Percentiles rank a stretch among this genome's conserved stretches.
Evolutionary conservation across 2,888 invertebrate species (phyloP).

Genomic region (Eudasyphora cyanicolor): DNA sequence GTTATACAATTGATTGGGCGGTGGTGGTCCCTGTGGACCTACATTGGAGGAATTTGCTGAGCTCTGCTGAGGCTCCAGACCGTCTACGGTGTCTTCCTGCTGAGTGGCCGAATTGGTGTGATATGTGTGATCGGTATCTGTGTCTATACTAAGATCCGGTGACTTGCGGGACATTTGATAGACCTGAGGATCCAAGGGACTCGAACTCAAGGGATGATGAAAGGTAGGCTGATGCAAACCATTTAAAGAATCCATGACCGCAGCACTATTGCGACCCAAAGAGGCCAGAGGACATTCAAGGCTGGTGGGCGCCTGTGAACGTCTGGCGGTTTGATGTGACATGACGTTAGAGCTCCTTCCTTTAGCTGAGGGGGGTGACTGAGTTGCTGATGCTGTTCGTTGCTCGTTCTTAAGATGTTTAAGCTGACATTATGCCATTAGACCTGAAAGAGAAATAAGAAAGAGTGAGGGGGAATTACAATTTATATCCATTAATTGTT

Average conservation of each 20-base stretch:
- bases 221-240: slow-evolving; percentile 75
- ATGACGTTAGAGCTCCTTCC: slow-evolving; percentile 66
- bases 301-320: slow-evolving; percentile 74
- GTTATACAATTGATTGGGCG: slow-evolving; percentile 73
- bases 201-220: slow-evolving; percentile 80
- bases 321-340: slow-evolving; percentile 79
- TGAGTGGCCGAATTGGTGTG: slow-evolving; percentile 74
- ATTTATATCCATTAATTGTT: slow-evolving; percentile 50
- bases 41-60: slow-evolving; percentile 64
- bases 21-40: slow-evolving; percentile 73
- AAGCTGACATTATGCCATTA: slow-evolving; percentile 27
- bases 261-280: slow-evolving; percentile 80
- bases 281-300: slow-evolving; percentile 84
- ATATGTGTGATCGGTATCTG: slow-evolving; percentile 74
- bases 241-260: slow-evolving; percentile 75
- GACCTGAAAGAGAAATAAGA: background rate
- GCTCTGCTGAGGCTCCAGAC: slow-evolving; percentile 61
- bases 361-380: background rate
- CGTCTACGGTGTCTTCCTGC: slow-evolving; percentile 67
- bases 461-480: background rate
- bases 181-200: slow-evolving; percentile 80
- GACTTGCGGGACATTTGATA: slow-evolving; percentile 80
- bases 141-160: slow-evolving; percentile 77
- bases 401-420: background rate
- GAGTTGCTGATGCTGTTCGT: background rate